phyloP scores from a whole-genome alignment of 2,113 vertebrate species.

The Tinamus guttatus region DNA sequence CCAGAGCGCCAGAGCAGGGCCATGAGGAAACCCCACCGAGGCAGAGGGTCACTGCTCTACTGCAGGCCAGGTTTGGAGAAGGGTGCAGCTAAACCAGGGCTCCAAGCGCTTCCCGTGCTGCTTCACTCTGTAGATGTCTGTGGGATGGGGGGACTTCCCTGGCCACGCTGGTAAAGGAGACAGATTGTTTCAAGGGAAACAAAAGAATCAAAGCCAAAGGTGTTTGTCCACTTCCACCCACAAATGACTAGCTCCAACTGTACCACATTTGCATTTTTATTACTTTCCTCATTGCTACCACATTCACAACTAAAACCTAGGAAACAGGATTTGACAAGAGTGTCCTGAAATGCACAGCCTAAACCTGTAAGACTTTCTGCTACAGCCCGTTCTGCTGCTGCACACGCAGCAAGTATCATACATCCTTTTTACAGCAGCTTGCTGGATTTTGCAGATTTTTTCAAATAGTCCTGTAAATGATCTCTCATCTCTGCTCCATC shows the following conservation, averaged over 20 bases:
- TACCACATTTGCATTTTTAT: neutral
- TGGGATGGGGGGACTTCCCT: neutral
- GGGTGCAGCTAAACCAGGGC: neutral
- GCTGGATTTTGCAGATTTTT: neutral
- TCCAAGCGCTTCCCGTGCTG: neutral
- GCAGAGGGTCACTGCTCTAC: neutral
- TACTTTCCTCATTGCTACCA: neutral
- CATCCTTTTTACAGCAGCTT: neutral
- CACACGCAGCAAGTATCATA: neutral
- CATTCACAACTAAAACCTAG: neutral
- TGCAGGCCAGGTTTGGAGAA: slow-evolving; percentile 2
- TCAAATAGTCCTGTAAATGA: neutral
- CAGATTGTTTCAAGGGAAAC: neutral
- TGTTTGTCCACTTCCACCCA: neutral
- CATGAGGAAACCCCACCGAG: neutral
- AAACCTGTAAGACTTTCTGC: neutral
- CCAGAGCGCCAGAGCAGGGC: neutral
- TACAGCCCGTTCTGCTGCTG: neutral
- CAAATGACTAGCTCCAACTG: neutral
- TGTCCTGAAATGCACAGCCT: neutral
- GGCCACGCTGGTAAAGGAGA: neutral
- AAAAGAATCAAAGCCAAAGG: neutral
- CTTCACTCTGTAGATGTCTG: neutral
- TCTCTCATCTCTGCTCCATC: neutral
- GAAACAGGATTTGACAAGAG: neutral